Evolutionary conservation across 2,888 invertebrate genomes (phyloP).

Genomic region (Lasioglossum malachurum): DNA sequence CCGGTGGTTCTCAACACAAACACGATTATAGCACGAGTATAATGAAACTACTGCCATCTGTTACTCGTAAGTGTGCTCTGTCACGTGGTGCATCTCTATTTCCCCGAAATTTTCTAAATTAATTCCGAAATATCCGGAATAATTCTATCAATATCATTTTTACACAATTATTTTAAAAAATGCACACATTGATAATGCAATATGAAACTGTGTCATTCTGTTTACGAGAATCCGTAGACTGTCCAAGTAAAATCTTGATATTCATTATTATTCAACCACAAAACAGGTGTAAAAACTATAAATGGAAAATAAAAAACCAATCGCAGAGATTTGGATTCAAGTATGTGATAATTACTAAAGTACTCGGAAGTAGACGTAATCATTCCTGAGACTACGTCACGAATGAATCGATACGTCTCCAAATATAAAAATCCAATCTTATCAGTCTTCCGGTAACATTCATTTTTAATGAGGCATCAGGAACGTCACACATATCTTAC

Average conservation of each 20-base stretch:
- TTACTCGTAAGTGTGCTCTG: background rate
- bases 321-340: background rate
- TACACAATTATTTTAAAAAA: background rate
- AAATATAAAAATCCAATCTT: constrained; percentile 42
- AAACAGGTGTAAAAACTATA: no score
- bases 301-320: background rate
- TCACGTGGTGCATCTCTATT: background rate
- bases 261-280: background rate
- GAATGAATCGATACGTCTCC: background rate
- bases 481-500: constrained; percentile 32
- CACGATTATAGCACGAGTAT: background rate
- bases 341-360: background rate
- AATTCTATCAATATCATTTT: background rate
- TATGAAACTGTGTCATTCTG: background rate
- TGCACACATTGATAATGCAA: background rate
- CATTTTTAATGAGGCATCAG: constrained; percentile 22
- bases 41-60: background rate
- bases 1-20: constrained; percentile 5
- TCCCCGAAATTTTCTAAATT: background rate
- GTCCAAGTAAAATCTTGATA: background rate
- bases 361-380: background rate
- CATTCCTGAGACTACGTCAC: background rate
- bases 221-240: background rate
- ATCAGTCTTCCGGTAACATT: constrained; percentile 44
- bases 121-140: background rate